Evolutionary conservation across 2,113 vertebrate species (phyloP).

Genomic region (Chrysochloris asiatica): DNA sequence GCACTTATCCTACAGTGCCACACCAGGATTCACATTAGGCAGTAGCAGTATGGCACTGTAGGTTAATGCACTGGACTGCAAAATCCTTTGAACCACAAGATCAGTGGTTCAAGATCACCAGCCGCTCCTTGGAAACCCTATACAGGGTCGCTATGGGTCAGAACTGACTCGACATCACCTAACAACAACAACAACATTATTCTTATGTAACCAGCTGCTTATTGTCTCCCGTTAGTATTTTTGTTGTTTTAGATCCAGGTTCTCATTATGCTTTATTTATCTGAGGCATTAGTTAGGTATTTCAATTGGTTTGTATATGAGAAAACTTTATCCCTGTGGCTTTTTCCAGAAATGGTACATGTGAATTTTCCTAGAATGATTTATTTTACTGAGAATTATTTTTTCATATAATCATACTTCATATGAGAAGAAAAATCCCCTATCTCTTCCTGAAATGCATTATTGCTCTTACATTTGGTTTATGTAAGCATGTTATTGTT

Average conservation of each 20-base stretch:
- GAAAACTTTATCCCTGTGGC: not conserved
- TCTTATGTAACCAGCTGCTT: not conserved
- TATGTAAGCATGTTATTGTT: too few relatives aligned
- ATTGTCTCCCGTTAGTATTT: slow-evolving; percentile 10
- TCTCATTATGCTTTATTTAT: not conserved
- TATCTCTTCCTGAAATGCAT: not conserved
- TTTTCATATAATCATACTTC: not conserved
- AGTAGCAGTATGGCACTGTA: too few relatives aligned
- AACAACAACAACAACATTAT: too few relatives aligned
- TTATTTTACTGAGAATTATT: not conserved
- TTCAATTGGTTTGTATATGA: not conserved
- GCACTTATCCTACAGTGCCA: too few relatives aligned
- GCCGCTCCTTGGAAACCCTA: too few relatives aligned
- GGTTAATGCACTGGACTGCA: too few relatives aligned
- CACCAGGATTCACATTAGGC: too few relatives aligned
- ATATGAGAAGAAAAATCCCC: not conserved
- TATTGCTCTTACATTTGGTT: not conserved
- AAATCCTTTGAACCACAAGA: too few relatives aligned
- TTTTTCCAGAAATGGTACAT: slow-evolving; percentile 1
- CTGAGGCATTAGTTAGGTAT: not conserved
- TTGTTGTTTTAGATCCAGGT: not conserved
- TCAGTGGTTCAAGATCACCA: too few relatives aligned
- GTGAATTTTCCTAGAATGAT: not conserved
- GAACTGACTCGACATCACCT: too few relatives aligned
- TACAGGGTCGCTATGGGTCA: too few relatives aligned